A percentile compares a stretch with the other conserved stretches of the same genome.
These are phyloP conservation scores for Chymomyza amoena DNA, from an alignment of 2,888 invertebrate species.

Conservation along the genomic window DNA sequence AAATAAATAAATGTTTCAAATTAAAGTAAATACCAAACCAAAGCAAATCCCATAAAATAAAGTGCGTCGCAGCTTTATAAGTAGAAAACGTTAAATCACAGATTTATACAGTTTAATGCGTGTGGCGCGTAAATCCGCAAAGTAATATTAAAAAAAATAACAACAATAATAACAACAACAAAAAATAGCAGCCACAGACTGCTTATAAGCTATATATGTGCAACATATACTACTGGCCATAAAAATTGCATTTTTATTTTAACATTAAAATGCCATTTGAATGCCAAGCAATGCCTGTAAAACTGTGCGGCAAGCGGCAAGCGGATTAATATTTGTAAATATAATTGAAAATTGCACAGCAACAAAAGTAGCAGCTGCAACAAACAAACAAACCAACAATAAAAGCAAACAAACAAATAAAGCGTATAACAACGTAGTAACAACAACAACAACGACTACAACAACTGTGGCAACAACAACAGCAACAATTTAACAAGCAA, in stretches of 20 bases:
- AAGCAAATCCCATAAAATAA: background rate
- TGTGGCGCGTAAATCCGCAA: background rate
- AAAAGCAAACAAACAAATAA: slow-evolving; percentile 5
- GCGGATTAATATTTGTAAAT: slow-evolving; percentile 34
- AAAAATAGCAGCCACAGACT: background rate
- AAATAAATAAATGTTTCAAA: background rate
- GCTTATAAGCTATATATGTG: background rate
- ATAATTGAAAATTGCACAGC: slow-evolving; percentile 5
- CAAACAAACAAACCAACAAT: slow-evolving; percentile 11
- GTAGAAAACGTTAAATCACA: background rate
- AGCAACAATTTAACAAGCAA: slow-evolving; percentile 7
- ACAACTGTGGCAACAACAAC: background rate
- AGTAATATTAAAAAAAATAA: background rate
- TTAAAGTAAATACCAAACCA: background rate
- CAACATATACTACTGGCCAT: background rate
- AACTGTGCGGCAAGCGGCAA: slow-evolving; percentile 42
- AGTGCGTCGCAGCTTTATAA: background rate
- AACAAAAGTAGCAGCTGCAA: background rate
- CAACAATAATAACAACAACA: background rate
- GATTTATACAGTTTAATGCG: background rate
- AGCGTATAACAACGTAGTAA: background rate
- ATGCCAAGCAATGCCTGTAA: slow-evolving; percentile 38
- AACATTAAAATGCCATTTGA: slow-evolving; percentile 68
- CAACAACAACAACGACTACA: slow-evolving; percentile 6
- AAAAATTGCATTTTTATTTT: slow-evolving; percentile 38